These are phyloP conservation scores for Choristoneura rosaceana DNA, from an alignment of 2,888 invertebrate species.

Conservation along the genomic window DNA sequence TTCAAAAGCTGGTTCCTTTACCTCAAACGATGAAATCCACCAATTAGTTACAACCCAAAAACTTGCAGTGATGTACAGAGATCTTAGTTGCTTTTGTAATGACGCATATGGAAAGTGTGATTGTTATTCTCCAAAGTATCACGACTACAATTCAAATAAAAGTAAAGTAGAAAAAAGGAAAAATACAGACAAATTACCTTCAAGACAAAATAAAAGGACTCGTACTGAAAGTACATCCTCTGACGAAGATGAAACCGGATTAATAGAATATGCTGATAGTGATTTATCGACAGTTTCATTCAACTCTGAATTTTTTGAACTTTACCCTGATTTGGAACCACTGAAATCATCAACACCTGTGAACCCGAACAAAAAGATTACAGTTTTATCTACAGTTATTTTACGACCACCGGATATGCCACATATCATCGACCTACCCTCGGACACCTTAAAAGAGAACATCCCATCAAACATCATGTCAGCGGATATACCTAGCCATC, in stretches of 20 bases:
- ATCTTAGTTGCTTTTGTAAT: neutral
- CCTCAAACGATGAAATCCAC: neutral
- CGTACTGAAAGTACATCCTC: neutral
- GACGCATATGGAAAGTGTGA: neutral
- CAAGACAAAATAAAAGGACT: neutral
- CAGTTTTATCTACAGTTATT: constrained; percentile 1
- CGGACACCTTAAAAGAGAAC: neutral
- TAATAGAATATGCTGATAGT: neutral
- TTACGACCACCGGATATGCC: neutral
- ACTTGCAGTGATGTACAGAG: neutral
- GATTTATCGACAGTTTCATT: neutral
- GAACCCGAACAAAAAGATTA: neutral
- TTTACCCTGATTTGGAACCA: neutral
- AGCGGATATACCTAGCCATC: neutral
- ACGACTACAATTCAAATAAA: neutral
- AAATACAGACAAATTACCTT: neutral
- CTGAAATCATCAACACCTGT: neutral
- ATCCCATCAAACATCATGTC: neutral
- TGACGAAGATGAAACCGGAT: neutral
- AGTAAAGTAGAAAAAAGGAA: constrained; percentile 1
- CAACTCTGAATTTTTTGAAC: neutral
- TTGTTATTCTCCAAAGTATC: constrained; percentile 1
- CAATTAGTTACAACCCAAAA: neutral
- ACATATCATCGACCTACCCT: neutral
- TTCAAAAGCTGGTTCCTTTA: neutral